phyloP scores from a whole-genome alignment of 2,113 vertebrate genomes.

The Larimichthys polyactis region DNA sequence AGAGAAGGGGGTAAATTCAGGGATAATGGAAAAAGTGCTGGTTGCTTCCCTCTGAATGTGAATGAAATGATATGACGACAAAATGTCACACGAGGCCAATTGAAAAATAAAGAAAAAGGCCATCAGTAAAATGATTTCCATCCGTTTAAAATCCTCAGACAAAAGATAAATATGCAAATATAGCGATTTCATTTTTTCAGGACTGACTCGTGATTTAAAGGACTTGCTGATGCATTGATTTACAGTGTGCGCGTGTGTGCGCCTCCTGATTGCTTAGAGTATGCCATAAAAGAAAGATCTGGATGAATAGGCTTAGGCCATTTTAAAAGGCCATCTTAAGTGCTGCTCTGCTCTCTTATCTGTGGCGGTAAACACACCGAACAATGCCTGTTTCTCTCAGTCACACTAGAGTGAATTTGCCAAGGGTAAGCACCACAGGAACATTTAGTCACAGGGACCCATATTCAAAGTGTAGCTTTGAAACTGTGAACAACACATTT shows the following conservation, averaged over 20 bases:
- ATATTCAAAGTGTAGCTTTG: constrained; percentile 44
- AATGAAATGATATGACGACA: constrained; percentile 6
- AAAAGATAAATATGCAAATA: constrained; percentile 1
- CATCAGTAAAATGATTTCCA: neutral
- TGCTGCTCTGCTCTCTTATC: constrained; percentile 69
- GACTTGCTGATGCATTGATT: constrained; percentile 38
- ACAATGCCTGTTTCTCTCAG: constrained; percentile 59
- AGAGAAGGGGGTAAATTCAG: constrained; percentile 6
- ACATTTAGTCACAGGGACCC: constrained; percentile 22
- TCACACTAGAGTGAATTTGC: constrained; percentile 56
- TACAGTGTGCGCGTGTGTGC: constrained; percentile 50
- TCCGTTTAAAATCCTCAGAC: neutral
- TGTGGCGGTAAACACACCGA: constrained; percentile 64
- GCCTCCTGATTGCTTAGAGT: constrained; percentile 63
- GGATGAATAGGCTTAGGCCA: constrained; percentile 61
- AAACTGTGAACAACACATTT: neutral
- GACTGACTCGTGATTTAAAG: constrained; percentile 24
- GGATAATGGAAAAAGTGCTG: constrained; percentile 20
- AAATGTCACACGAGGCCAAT: neutral
- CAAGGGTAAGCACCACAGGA: constrained; percentile 43
- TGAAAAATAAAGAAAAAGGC: neutral
- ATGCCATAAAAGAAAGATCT: constrained; percentile 58
- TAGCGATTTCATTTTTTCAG: neutral
- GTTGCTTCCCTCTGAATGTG: constrained; percentile 8
- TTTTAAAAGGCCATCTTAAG: constrained; percentile 73